phyloP scores from a whole-genome alignment of 2,888 invertebrate genomes.

The Lypha dubia region DNA sequence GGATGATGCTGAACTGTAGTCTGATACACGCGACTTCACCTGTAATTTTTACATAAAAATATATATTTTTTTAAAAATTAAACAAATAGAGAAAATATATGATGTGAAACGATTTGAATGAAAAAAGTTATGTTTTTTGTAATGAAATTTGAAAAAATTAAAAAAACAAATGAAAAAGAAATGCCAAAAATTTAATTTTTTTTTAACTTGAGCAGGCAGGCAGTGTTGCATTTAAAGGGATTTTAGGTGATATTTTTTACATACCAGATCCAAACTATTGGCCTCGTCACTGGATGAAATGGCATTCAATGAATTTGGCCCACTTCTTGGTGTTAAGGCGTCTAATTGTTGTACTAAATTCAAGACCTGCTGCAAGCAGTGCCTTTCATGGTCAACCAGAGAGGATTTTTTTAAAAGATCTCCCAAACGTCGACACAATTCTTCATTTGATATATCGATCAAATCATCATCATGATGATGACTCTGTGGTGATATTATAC shows the following conservation, averaged over 20 bases:
- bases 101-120: background rate
- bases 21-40: slow-evolving; percentile 79
- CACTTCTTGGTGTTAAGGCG: slow-evolving; percentile 82
- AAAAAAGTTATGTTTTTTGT: background rate
- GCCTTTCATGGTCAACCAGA: slow-evolving; percentile 85
- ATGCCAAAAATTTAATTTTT: slow-evolving; percentile 47
- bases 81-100: slow-evolving; percentile 49
- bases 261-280: slow-evolving; percentile 84
- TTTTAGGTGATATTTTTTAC: slow-evolving; percentile 55
- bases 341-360: slow-evolving; percentile 86
- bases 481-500: slow-evolving; percentile 78
- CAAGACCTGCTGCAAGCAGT: slow-evolving; percentile 86
- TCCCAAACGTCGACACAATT: slow-evolving; percentile 77
- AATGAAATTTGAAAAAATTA: slow-evolving; percentile 33
- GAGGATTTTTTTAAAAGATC: slow-evolving; percentile 78
- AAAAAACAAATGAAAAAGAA: slow-evolving; percentile 14
- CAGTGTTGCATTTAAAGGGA: background rate
- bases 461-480: slow-evolving; percentile 77
- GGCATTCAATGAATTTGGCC: slow-evolving; percentile 76
- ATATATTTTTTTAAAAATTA: slow-evolving; percentile 37
- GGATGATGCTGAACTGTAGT: slow-evolving; percentile 77
- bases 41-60: slow-evolving; percentile 74
- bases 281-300: slow-evolving; percentile 84
- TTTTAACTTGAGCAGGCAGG: too few species aligned
- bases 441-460: slow-evolving; percentile 76